Evolutionary conservation across 1,140 invertebrate genomes (phyloP).

Genomic region (Adoxophyes honmai): DNA sequence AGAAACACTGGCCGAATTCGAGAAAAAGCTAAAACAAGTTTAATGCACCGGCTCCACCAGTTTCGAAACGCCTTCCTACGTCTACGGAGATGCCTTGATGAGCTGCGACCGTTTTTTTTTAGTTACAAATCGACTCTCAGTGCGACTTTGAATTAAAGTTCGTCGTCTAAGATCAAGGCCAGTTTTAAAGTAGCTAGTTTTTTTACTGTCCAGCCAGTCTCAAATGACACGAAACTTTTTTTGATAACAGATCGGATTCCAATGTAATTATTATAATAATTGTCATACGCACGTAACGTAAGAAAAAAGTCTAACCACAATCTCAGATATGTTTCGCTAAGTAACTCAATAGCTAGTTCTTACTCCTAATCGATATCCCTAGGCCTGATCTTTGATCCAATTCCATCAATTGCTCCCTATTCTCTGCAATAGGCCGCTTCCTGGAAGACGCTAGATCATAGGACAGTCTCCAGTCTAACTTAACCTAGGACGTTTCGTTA

Average conservation of each 20-base stretch:
- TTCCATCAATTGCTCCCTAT: constrained; percentile 44
- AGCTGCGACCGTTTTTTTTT: constrained; percentile 6
- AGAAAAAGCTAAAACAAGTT: constrained; percentile 4
- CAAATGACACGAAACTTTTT: too few relatives aligned
- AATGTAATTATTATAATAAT: too few relatives aligned
- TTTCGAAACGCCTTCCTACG: constrained; percentile 7
- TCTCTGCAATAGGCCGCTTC: constrained; percentile 39
- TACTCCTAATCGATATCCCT: background rate
- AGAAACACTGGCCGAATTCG: background rate
- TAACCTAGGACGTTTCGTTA: too few relatives aligned
- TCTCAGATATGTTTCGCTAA: background rate
- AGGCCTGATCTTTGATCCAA: constrained; percentile 14
- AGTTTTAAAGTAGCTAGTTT: too few relatives aligned
- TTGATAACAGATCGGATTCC: too few relatives aligned
- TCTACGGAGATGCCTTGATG: background rate
- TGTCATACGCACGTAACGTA: too few relatives aligned
- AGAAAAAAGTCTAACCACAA: background rate
- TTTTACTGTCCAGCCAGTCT: too few relatives aligned
- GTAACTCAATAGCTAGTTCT: constrained; percentile 5
- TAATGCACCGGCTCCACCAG: constrained; percentile 4
- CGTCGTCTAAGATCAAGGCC: too few relatives aligned
- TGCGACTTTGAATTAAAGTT: too few relatives aligned
- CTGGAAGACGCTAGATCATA: constrained; percentile 21
- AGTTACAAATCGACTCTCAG: background rate
- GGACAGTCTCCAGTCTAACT: too few relatives aligned